Evolutionary conservation across 2,113 vertebrate genomes (phyloP), one percentile per base, ranked within the genome.

Genomic region (Rhinoderma darwinii): DNA sequence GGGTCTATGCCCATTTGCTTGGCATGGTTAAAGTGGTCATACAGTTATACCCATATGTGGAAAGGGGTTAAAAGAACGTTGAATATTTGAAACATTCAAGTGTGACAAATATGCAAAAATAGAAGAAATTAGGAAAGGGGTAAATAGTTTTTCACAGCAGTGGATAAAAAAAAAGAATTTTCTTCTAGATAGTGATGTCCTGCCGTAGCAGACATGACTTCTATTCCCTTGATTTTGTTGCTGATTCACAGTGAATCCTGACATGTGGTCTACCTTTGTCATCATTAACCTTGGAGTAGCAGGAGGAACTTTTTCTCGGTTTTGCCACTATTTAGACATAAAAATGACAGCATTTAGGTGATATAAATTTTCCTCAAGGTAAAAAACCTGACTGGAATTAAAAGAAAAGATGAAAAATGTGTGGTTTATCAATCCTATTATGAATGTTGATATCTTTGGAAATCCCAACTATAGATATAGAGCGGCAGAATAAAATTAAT

Each of bases 401-500:
- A 37, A 15, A 50, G 10, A 25, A 54, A 35, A 80, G 25, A 80
- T 37, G 35, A 56, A 15, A n/a, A 80, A 78, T 54, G 50, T 37
- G 75, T 61, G 35, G 22, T 51, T 51, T 61, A 51, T 68, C 56
- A 11, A 32, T 82, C 80, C 41, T 68, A 63, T 72, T 37, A 72
- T 51, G 70, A 54, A 51, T 72, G 47, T 41, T 43, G 75, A 84
- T 84, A 44, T 76, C 72, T 54, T 61, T 7, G 22, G 35, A 84
- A 44, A 84, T 84, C 32, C 61, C 32, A 84, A 74, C 32, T 76
- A 61, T 76, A 61, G 72, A 61, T 76, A 76, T 76, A 51, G 72
- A 32, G 83, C 35, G 2, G 50, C 83, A 61, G 83, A 44, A 84
- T 43, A 63, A 56, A 76, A 84, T 43, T 63, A 18, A 84, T 61